Evolutionary conservation across 2,888 invertebrate genomes (phyloP).

Genomic region (Eucera pruinosa): DNA sequence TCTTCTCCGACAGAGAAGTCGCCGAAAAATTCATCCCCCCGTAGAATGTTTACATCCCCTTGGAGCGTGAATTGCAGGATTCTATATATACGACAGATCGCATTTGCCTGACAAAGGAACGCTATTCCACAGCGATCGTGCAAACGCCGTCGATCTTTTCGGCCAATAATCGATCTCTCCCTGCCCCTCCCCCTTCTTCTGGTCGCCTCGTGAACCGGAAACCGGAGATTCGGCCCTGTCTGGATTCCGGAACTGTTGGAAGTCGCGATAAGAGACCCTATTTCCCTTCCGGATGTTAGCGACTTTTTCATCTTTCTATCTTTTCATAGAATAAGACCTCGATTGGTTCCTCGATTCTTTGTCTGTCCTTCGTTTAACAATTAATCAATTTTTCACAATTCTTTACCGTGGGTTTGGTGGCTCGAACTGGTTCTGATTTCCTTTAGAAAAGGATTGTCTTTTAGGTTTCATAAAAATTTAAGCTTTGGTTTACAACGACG

Average conservation of each 20-base stretch:
- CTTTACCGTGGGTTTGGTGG: too few relatives aligned
- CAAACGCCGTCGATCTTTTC: constrained; percentile 26
- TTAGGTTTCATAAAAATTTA: too few relatives aligned
- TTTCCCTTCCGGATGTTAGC: constrained; percentile 32
- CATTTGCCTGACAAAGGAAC: constrained; percentile 59
- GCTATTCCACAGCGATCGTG: constrained; percentile 30
- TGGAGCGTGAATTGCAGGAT: constrained; percentile 17
- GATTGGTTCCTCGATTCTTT: neutral
- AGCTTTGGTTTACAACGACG: too few relatives aligned
- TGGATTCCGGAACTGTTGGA: constrained; percentile 47
- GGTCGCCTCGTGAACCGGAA: constrained; percentile 39
- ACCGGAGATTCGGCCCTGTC: constrained; percentile 42
- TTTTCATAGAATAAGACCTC: neutral
- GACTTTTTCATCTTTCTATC: constrained; percentile 12
- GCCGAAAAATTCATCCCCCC: constrained; percentile 47
- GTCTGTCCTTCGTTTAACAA: too few relatives aligned
- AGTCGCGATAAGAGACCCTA: constrained; percentile 34
- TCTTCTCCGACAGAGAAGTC: constrained; percentile 24
- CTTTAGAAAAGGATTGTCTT: too few relatives aligned
- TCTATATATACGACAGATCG: constrained; percentile 19
- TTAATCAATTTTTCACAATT: too few relatives aligned
- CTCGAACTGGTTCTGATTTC: too few relatives aligned
- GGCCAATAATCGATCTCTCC: constrained; percentile 33
- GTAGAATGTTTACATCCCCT: constrained; percentile 56
- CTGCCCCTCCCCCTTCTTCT: neutral